Evolutionary conservation across 92 coral and sea anemone genomes (phyloP).

Genomic region (Actinostola sp.): DNA sequence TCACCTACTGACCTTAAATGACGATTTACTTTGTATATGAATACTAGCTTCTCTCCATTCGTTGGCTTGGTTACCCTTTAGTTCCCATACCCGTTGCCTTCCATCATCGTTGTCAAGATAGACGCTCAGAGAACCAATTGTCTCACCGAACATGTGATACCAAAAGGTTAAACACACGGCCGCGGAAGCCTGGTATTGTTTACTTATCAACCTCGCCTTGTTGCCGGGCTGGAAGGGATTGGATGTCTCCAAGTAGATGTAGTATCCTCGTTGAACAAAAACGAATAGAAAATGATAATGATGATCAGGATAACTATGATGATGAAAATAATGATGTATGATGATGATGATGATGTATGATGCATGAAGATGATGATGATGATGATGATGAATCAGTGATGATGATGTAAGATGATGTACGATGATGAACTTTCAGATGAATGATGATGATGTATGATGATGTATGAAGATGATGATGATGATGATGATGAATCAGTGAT

Average conservation of each 20-base stretch:
- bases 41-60: constrained; percentile 45
- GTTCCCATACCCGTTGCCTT: constrained; percentile 38
- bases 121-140: constrained; percentile 45
- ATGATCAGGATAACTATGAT: no score
- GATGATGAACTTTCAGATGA: no score
- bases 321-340: no score
- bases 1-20: constrained; percentile 36
- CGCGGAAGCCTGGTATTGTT: constrained; percentile 36
- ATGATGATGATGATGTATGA: no score
- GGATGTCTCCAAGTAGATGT: constrained; percentile 60
- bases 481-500: no score
- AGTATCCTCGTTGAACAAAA: constrained; percentile 29
- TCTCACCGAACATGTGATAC: constrained; percentile 61
- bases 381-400: no score
- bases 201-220: constrained; percentile 40
- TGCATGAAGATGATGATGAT: no score
- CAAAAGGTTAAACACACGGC: constrained; percentile 46
- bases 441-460: no score
- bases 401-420: no score
- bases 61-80: constrained; percentile 51
- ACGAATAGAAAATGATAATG: neutral
- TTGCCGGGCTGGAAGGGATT: constrained; percentile 30
- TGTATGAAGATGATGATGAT: no score
- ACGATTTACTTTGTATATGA: constrained; percentile 4
- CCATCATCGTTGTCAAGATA: constrained; percentile 23